Base-by-base conservation (phyloP, 2,888 invertebrate species). In the Teinopalpus imperialis region DNA sequence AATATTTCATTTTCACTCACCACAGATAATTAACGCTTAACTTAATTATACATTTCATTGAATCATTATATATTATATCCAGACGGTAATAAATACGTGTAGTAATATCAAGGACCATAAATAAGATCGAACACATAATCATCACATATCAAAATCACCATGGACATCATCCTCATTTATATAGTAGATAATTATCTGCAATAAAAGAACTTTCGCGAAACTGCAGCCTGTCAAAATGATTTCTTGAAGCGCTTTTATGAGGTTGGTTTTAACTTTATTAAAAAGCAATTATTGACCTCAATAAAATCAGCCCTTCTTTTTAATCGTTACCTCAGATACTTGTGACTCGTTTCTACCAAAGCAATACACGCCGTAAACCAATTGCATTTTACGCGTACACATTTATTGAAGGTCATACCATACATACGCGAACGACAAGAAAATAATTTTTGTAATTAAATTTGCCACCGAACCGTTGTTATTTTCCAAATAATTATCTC, bases 241-340 rank as follows among this genome's bases (percentile, higher is more conserved):
- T 54, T 58, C 53, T 51, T 49, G 54, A 52, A 56, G 60, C 52
- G 58, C 59, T 67, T 71, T 66, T 54, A 60, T 59, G 56, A 52
- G 55, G 48, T 61, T 48, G n/a, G 51, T 61, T 64, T 69, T 69
- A 61, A 63, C 53, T 66, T 54, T 66, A 76, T 75, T 72, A 75
- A 74, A 78, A 74, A 65, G 69, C 69, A 76, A 77, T 79, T 80
- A 77, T 77, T 69, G 68, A 60, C 65, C 66, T 65, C 68, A 66
- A 77, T 74, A 72, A 70, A 70, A 63, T 57, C 43, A 57, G 61
- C 50, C 43, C 43, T 56, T 55, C 53, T 55, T 61, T 66, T 60
- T 76, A 76, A 75, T 69, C 62, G 56, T n/a, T 66, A 57, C 67
- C 73, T 67, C 51, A 35, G 53, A 66, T 66, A 61, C 26, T 30